Conservation (phyloP, 2,888 invertebrate genomes). For the Andrena camellia region DNA sequence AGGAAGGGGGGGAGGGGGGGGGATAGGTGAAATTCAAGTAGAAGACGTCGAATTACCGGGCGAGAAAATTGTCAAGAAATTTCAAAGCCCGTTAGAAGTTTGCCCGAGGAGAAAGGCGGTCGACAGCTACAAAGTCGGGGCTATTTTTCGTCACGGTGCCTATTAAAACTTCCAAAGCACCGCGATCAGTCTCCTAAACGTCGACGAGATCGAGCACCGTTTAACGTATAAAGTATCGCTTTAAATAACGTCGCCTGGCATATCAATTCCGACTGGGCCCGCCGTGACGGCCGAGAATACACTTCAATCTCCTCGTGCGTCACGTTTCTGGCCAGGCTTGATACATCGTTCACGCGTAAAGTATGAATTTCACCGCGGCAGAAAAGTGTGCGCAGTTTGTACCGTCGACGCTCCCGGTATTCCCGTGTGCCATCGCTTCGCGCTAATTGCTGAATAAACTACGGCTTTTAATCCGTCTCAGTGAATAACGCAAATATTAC, state of each 20-base stretch:
- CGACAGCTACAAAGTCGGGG: conserved; percentile 5
- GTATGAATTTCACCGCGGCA: conserved; percentile 1
- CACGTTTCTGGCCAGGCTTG: background rate
- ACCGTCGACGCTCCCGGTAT: background rate
- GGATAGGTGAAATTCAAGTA: background rate
- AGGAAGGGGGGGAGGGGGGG: no score
- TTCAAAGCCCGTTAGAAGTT: conserved; percentile 20
- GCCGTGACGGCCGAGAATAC: background rate
- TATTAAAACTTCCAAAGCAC: conserved; percentile 33
- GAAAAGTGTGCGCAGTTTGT: background rate
- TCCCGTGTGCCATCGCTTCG: background rate
- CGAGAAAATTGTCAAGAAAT: conserved; percentile 29
- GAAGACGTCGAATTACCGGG: background rate
- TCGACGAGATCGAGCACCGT: conserved; percentile 10
- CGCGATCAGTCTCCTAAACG: conserved; percentile 28
- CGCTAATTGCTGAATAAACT: background rate
- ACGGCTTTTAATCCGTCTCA: background rate
- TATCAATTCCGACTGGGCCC: conserved; percentile 18
- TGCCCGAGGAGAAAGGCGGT: background rate
- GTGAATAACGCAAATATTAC: background rate
- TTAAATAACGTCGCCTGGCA: conserved; percentile 10
- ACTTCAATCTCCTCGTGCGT: background rate
- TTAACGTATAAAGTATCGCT: conserved; percentile 5
- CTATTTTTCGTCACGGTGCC: conserved; percentile 26
- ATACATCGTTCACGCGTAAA: background rate